Evolutionary conservation across 1,140 invertebrate genomes (phyloP), one percentile per base, ranked within the genome.

Genomic region (Polypedilum vanderplanki): DNA sequence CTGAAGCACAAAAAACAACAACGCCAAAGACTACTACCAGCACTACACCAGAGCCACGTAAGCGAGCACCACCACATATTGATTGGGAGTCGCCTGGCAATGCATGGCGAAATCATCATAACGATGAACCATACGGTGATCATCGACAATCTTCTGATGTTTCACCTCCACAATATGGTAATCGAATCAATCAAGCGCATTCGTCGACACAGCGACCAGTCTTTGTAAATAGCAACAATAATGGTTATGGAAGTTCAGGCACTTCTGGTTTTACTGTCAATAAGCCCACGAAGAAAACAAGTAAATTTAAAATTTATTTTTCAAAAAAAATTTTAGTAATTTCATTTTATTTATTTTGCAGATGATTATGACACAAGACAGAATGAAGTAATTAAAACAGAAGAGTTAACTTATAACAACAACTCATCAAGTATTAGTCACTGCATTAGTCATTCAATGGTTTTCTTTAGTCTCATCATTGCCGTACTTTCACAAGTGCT

Each of bases 381-480:
- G 74, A 96, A 96, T 83, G 94, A 96, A 84, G 93, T 95, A 78
- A 91, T 95, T 77, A 95, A 95, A 84, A 95, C 94, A 83, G 93
- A 95, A 83, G 93, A 95, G 84, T 83, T 95, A 77, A 94, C 92
- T 24, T 93, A 92, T 70, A 83, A 82, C 33, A 81, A 80, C 33
- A 57, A 57, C n/a, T 57, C 24, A 33, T 33, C 46, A 57, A 57
- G 46, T 3, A n/a, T n/a, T 15, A 57, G 46, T 57, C n/a, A 57
- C 15, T n/a, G 10, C 12, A n/a, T 12, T n/a, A 57, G 46, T 15
- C 46, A 57, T 57, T 57, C 4, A n/a, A 15, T 57, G n/a, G 1
- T 57, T 15, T n/a, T 57, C n/a, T 57, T 12, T 15, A 57, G 46
- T 57, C 46, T 57, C 4, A 15, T 57, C n/a, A 15, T 57, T n/a